Conservation (phyloP, 30 jellyfish, hydroid and myxozoan genomes). For the Pelagia noctiluca region DNA sequence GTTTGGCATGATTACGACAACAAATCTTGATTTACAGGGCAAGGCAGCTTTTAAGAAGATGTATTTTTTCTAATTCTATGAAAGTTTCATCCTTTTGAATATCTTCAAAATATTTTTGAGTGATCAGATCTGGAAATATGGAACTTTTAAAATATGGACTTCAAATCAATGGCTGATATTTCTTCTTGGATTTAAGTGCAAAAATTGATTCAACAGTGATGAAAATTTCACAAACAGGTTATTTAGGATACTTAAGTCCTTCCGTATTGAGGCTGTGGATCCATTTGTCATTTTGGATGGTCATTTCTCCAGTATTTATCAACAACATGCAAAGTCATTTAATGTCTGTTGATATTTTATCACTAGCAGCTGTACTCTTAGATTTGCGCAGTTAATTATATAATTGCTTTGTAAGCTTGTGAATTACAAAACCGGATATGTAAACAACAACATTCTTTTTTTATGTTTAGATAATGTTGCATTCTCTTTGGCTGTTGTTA, state of each 20-base stretch:
- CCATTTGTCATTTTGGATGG: background rate
- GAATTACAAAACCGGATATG: constrained; percentile 22
- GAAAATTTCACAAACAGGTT: constrained; percentile 18
- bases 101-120: constrained; percentile 34
- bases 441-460: constrained; percentile 40
- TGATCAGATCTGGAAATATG: constrained; percentile 34
- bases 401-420: constrained; percentile 22
- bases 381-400: background rate
- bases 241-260: constrained; percentile 47
- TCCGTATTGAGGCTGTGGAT: constrained; percentile 47
- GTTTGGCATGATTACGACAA: constrained; percentile 18
- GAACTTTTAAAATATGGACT: constrained; percentile 26
- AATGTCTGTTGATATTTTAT: constrained; percentile 8
- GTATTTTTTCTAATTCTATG: constrained; percentile 5
- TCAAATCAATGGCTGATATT: constrained; percentile 10
- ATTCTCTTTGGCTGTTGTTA: background rate
- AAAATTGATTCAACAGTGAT: constrained; percentile 24
- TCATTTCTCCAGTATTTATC: constrained; percentile 26
- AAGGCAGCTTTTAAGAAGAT: constrained; percentile 16
- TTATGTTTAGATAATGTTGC: constrained; percentile 32
- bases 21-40: constrained; percentile 29
- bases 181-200: constrained; percentile 7
- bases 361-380: background rate
- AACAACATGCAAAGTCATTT: constrained; percentile 7
- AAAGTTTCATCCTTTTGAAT: constrained; percentile 38